Evolutionary conservation across 2,888 invertebrate genomes (phyloP), one percentile per base, ranked within the genome.

Genomic region (Tetragonula carbonaria): DNA sequence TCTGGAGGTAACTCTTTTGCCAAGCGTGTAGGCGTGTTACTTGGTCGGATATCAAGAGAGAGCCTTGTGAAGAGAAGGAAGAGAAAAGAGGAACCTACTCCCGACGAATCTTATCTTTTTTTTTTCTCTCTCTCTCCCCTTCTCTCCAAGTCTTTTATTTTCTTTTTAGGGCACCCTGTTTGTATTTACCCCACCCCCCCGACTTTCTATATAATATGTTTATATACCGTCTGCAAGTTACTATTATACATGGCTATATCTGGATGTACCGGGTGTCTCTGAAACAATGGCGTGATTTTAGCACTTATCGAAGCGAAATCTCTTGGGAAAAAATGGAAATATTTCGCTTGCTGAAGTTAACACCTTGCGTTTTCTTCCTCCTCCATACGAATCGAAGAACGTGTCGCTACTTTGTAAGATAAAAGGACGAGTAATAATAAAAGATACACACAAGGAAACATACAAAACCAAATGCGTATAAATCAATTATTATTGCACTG

Each of bases 81-180:
- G 63, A 33, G 63, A 63, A 33, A 63, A 63, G 63, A 33, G 28
- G 55, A 63, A 23, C 23, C 21, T 11, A 13, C 65, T 33, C 33
- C 5, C 65, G 65, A 81, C 74, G 82, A 85, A 82, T 86, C 71
- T 82, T 75, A 38, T 18, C 18, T 75, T 16, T 75, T 53, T 53
- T 13, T 50, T 16, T n/a, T 59, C 28, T 13, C 28, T 28, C 28
- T 28, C 28, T n/a, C 16, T 67, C 51, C 51, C 33, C n/a, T 50
- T 11, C 18, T 33, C 38, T 21, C 59, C 33, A 8, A 45, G 45
- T 28, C 38, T 28, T 28, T 55, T 75, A 53, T 55, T 90, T 90
- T 92, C 90, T 92, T 91, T 90, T 82, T 78, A 86, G 86, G 86
- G 90, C 91, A 92, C 91, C 89, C 91, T 89, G 86, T 91, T 88